A percentile compares a stretch with the other conserved stretches of the same genome.
These are phyloP conservation scores for Littorina saxatilis DNA, from an alignment of 1,140 invertebrate species.

Conservation along the genomic window DNA sequence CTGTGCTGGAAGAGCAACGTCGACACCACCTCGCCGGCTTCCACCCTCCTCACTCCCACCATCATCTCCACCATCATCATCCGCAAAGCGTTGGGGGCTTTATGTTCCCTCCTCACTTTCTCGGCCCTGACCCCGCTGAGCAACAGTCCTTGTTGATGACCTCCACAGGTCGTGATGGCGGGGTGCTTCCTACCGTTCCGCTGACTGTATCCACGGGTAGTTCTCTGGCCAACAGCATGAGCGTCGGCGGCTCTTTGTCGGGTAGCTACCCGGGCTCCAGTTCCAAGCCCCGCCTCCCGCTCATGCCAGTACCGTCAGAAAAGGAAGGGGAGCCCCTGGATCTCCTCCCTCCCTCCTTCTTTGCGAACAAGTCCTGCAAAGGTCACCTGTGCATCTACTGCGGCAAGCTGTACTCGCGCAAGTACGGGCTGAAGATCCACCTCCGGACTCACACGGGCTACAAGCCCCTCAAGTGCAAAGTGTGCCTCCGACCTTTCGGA, in stretches of 20 bases:
- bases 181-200: background rate
- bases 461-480: slow-evolving; percentile 73
- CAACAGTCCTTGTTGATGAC: slow-evolving; percentile 8
- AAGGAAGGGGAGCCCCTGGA: slow-evolving; percentile 67
- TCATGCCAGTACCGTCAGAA: slow-evolving; percentile 55
- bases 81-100: background rate
- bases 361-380: slow-evolving; percentile 63
- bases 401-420: slow-evolving; percentile 94
- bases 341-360: slow-evolving; percentile 64
- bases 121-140: background rate
- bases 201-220: background rate
- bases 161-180: background rate
- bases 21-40: no score
- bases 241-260: background rate
- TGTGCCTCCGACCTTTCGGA: slow-evolving; percentile 70
- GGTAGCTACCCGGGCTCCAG: background rate
- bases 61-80: slow-evolving; percentile 11
- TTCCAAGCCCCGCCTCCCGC: slow-evolving; percentile 31
- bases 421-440: slow-evolving; percentile 96
- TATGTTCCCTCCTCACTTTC: background rate
- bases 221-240: background rate
- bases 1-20: background rate
- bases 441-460: slow-evolving; percentile 89
- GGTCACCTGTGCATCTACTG: slow-evolving; percentile 79
- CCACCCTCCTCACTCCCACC: no score